Evolutionary conservation across 2,888 invertebrate genomes (phyloP).

Genomic region (Ganaspis brasiliensis): DNA sequence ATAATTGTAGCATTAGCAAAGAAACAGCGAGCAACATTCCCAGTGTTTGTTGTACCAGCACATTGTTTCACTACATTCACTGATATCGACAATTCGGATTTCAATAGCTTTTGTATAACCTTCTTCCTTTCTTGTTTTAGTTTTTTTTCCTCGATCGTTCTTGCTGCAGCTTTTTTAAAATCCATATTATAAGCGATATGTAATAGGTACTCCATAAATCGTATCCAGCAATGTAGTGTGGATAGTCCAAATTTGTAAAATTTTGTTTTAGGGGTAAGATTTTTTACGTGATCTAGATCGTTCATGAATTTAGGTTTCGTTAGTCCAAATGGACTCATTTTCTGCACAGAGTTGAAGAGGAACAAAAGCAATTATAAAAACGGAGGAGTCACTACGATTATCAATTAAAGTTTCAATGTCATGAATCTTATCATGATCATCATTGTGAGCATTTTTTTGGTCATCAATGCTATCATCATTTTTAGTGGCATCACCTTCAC

Average conservation of each 20-base stretch:
- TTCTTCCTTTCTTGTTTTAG: not conserved
- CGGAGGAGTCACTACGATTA: not conserved
- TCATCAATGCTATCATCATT: too few relatives aligned
- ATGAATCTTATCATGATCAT: not conserved
- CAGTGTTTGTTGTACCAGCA: slow-evolving; percentile 13
- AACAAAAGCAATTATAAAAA: slow-evolving; percentile 27
- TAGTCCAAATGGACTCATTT: slow-evolving; percentile 7
- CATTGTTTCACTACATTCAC: slow-evolving; percentile 6
- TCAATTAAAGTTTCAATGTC: not conserved
- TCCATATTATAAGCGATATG: not conserved
- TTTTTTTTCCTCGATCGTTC: slow-evolving; percentile 32
- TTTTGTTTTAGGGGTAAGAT: not conserved
- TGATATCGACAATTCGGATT: slow-evolving; percentile 15
- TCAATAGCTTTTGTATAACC: not conserved
- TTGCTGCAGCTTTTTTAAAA: slow-evolving; percentile 16
- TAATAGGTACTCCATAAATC: too few relatives aligned
- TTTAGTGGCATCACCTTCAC: too few relatives aligned
- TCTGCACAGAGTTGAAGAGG: slow-evolving; percentile 10
- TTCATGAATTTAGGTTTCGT: slow-evolving; percentile 7
- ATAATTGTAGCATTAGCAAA: slow-evolving; percentile 32
- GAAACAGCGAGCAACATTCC: slow-evolving; percentile 9
- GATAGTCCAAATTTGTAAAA: slow-evolving; percentile 8
- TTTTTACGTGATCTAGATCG: not conserved
- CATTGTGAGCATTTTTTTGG: too few relatives aligned
- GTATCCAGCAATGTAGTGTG: too few relatives aligned